Percentiles rank a stretch among this genome's conserved stretches.
Conservation (phyloP, 2,888 invertebrate species). For the Petrolisthes manimaculis region DNA sequence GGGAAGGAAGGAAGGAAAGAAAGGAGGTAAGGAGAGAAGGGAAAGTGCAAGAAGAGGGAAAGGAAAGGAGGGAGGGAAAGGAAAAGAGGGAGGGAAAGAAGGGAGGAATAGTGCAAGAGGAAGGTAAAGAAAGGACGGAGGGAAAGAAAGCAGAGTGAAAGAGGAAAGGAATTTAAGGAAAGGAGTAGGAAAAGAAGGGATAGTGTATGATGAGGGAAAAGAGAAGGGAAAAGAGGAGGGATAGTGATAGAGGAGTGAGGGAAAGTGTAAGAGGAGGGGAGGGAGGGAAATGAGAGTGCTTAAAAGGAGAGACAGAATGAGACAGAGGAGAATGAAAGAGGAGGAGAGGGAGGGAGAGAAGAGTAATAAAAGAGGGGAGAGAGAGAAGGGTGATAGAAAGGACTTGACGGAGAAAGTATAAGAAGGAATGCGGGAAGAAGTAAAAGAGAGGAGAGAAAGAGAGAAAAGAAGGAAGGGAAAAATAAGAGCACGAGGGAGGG, state of each 20-base stretch:
- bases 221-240: not conserved
- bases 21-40: not conserved
- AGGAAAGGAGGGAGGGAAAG: not conserved
- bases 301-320: not conserved
- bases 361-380: not conserved
- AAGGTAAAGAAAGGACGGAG: not conserved
- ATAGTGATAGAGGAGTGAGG: not conserved
- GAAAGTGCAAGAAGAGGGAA: not conserved
- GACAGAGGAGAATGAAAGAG: not conserved
- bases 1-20: not conserved
- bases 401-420: not conserved
- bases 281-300: not conserved
- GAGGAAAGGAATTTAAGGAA: not conserved
- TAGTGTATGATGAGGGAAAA: not conserved
- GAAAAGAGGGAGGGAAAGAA: constrained; percentile 8
- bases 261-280: not conserved
- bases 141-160: not conserved
- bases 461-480: not conserved
- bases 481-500: not conserved
- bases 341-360: not conserved
- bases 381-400: not conserved
- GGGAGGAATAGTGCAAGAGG: not conserved
- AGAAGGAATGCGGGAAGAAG: not conserved
- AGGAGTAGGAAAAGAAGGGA: not conserved
- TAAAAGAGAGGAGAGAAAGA: not conserved